A percentile compares a stretch with the other conserved stretches of the same genome.
phyloP scores from a whole-genome alignment of 1,140 invertebrate genomes.

The Drosophila parabipectinata region DNA sequence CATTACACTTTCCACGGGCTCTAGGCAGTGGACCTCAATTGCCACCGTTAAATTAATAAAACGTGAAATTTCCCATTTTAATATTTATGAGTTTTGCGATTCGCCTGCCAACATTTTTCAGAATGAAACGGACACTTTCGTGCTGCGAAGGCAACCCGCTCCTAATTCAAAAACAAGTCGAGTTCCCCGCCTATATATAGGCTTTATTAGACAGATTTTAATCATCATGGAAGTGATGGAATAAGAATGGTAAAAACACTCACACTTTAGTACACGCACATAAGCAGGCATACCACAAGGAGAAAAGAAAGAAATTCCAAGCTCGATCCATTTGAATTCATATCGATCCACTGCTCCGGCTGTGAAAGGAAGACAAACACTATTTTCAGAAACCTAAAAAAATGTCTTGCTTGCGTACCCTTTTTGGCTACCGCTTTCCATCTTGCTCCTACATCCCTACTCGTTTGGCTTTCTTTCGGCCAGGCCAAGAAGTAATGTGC shows the following conservation, averaged over 20 bases:
- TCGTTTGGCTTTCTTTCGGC: conserved; percentile 13
- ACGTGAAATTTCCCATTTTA: conserved; percentile 75
- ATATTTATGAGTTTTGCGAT: conserved; percentile 72
- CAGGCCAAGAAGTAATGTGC: conserved; percentile 7
- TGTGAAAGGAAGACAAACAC: conserved; percentile 7
- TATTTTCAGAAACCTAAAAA: conserved; percentile 5
- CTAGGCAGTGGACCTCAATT: conserved; percentile 23
- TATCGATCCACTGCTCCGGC: not conserved
- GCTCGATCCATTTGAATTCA: not conserved
- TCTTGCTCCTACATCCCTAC: not conserved
- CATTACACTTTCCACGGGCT: conserved; percentile 44
- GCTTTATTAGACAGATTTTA: too few relatives aligned
- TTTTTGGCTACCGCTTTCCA: conserved; percentile 18
- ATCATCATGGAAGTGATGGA: too few relatives aligned
- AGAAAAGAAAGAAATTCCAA: not conserved
- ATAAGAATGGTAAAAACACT: too few relatives aligned
- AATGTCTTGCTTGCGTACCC: conserved; percentile 20
- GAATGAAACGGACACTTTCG: conserved; percentile 4
- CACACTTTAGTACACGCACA: too few relatives aligned
- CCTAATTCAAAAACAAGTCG: not conserved
- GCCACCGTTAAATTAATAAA: conserved; percentile 79
- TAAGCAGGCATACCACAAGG: too few relatives aligned
- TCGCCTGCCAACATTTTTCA: conserved; percentile 34
- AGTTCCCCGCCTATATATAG: not conserved
- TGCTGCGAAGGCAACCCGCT: not conserved